Percentiles rank a stretch among this genome's conserved stretches.
phyloP scores from a whole-genome alignment of 23 tunicate species.

The Botrylloides violaceus region DNA sequence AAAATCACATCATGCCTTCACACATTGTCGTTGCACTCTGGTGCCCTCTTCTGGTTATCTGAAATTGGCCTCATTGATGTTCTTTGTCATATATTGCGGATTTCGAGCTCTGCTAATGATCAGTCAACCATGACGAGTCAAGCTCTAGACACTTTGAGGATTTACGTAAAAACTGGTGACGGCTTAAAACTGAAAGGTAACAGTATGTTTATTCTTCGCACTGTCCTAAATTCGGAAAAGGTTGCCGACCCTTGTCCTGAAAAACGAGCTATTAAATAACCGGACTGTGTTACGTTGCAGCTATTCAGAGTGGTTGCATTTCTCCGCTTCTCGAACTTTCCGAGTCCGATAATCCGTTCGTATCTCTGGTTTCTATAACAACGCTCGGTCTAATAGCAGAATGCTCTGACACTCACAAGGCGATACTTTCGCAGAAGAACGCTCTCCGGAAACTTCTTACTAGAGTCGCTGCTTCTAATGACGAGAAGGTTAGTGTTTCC shows the following conservation, averaged over 20 bases:
- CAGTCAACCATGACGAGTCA: conserved; percentile 21
- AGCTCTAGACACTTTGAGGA: conserved; percentile 42
- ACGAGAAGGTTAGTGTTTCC: conserved; percentile 48
- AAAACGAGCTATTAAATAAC: too few relatives aligned
- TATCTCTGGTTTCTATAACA: conserved; percentile 59
- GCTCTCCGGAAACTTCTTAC: conserved; percentile 33
- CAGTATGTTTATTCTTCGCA: background rate
- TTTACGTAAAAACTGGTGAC: conserved; percentile 59
- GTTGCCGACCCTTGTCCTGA: too few relatives aligned
- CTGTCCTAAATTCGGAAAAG: too few relatives aligned
- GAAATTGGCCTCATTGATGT: conserved; percentile 50
- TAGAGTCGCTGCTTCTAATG: conserved; percentile 34
- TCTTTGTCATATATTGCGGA: conserved; percentile 26
- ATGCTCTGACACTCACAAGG: conserved; percentile 45
- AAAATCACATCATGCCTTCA: conserved; percentile 57
- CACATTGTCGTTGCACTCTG: conserved; percentile 42
- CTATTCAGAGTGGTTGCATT: conserved; percentile 38
- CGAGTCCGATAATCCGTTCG: conserved; percentile 33
- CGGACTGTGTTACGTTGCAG: conserved; percentile 20
- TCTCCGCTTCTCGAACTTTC: conserved; percentile 36
- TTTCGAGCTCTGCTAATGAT: background rate
- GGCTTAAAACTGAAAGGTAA: conserved; percentile 52
- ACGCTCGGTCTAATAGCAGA: conserved; percentile 65
- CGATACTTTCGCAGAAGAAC: conserved; percentile 39
- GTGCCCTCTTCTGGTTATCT: conserved; percentile 47